Conservation (phyloP, 37 sponge, comb jelly and placozoan species). For the Spongia lamella region DNA sequence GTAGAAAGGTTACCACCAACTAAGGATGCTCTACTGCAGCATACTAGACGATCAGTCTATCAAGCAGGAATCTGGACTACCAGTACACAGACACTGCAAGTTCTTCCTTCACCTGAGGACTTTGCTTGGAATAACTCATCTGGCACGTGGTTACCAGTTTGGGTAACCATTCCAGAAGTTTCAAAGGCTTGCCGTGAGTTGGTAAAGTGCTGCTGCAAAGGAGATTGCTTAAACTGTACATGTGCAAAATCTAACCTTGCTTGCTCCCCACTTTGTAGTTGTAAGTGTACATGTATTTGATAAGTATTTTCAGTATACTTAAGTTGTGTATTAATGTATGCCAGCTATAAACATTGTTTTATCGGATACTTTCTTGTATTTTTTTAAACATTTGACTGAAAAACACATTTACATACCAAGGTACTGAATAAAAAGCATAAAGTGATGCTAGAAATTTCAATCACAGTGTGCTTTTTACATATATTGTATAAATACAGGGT, state of each 20-base stretch:
- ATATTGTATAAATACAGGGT: no score
- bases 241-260: constrained; percentile 11
- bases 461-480: no score
- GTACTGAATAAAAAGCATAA: no score
- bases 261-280: constrained; percentile 12
- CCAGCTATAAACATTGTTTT: no score
- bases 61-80: constrained; percentile 14
- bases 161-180: constrained; percentile 11
- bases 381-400: no score
- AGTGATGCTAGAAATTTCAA: no score
- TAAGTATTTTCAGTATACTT: not conserved
- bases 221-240: not conserved
- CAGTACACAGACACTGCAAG: constrained; percentile 1
- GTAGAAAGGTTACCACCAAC: constrained; percentile 1
- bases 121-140: constrained; percentile 6
- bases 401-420: no score
- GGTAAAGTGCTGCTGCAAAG: constrained; percentile 10
- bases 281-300: constrained; percentile 8
- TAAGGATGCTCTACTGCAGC: constrained; percentile 10
- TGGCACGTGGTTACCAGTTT: not conserved
- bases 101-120: constrained; percentile 1
- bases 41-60: constrained; percentile 2
- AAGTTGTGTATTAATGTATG: no score
- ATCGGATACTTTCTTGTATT: no score
- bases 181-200: constrained; percentile 7